Conservation (phyloP, 2,888 invertebrate species). For the Muscina levida region DNA sequence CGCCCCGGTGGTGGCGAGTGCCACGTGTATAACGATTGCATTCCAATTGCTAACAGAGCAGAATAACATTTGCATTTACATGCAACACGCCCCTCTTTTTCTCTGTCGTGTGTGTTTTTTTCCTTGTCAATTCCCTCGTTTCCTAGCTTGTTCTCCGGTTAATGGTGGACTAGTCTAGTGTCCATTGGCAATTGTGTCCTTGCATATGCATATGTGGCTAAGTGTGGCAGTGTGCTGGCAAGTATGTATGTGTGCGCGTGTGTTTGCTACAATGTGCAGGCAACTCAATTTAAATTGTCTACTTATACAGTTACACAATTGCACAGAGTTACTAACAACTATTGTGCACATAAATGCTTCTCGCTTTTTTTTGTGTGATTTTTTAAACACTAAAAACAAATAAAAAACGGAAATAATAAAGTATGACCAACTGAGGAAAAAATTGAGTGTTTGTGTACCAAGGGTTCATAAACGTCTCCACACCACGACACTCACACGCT, state of each 20-base stretch:
- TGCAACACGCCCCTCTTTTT: conserved; percentile 31
- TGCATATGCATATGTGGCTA: not conserved
- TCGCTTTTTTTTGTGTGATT: conserved; percentile 27
- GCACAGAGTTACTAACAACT: conserved; percentile 56
- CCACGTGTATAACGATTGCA: conserved; percentile 48
- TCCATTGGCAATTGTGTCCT: conserved; percentile 8
- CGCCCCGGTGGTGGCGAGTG: not conserved
- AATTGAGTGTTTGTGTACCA: not conserved
- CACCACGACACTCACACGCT: not conserved
- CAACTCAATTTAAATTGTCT: conserved; percentile 64
- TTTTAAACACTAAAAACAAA: conserved; percentile 56
- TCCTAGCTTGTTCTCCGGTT: no score
- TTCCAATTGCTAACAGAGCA: conserved; percentile 58
- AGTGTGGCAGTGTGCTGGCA: not conserved
- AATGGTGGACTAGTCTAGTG: not conserved
- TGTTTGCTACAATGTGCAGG: conserved; percentile 19
- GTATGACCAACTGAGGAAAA: conserved; percentile 38
- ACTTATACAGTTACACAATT: conserved; percentile 62
- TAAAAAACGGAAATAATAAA: conserved; percentile 61
- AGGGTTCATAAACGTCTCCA: not conserved
- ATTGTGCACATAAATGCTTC: conserved; percentile 54
- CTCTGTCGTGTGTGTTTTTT: not conserved
- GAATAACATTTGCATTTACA: conserved; percentile 58
- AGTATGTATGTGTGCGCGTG: conserved; percentile 13
- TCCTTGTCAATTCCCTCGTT: not conserved